A percentile compares a stretch with the other conserved stretches of the same genome.
Conservation (phyloP, 2,888 invertebrate genomes). For the Lomographa bimaculata region DNA sequence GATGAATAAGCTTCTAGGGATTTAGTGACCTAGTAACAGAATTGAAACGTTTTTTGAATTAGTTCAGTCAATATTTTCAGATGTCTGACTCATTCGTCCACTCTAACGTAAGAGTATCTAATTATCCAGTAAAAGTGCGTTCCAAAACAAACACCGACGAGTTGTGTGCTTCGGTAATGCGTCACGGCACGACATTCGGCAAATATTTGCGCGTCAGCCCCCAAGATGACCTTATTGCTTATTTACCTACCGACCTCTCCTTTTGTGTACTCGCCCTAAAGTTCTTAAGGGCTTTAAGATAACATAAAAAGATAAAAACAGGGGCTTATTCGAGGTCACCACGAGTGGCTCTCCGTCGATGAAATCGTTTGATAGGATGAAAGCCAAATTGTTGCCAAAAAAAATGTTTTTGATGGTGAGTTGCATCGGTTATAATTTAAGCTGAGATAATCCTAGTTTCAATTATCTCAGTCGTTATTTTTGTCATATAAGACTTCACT, state of each 20-base stretch:
- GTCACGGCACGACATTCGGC: conserved; percentile 44
- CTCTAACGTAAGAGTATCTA: conserved; percentile 19
- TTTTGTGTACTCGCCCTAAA: conserved; percentile 32
- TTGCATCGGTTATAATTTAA: neutral
- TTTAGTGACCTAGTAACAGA: conserved; percentile 6
- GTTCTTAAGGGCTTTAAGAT: conserved; percentile 28
- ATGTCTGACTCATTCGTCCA: neutral
- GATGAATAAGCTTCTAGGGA: conserved; percentile 12
- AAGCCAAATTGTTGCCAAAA: too few species aligned
- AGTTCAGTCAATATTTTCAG: too few species aligned
- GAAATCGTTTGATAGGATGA: conserved; percentile 20
- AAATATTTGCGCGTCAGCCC: conserved; percentile 53
- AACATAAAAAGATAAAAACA: conserved; percentile 35
- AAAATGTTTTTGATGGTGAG: conserved; percentile 8
- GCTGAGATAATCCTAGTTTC: too few species aligned
- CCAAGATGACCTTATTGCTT: conserved; percentile 50
- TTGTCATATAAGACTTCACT: too few species aligned
- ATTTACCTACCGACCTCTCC: conserved; percentile 45
- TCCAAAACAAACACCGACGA: conserved; percentile 30
- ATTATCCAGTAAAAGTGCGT: conserved; percentile 37
- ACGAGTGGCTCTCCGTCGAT: conserved; percentile 21
- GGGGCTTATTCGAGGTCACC: conserved; percentile 29
- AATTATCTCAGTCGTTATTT: too few species aligned
- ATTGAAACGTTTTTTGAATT: neutral
- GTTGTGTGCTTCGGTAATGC: conserved; percentile 41